phyloP scores from a whole-genome alignment of 2,113 vertebrate species.

The Argyrosomus japonicus region DNA sequence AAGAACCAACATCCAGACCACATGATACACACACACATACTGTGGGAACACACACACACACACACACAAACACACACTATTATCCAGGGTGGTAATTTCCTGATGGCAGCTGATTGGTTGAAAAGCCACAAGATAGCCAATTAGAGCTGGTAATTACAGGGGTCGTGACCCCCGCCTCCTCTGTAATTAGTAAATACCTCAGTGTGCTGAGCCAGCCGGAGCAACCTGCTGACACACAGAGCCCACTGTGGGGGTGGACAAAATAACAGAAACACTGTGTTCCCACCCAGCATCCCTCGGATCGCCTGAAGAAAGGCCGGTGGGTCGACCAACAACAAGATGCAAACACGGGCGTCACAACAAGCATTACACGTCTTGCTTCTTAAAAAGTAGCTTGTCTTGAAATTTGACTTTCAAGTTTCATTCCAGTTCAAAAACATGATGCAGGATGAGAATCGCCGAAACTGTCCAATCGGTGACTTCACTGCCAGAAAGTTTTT shows the following conservation, averaged over 20 bases:
- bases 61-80: slow-evolving; percentile 35
- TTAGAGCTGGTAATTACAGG: slow-evolving; percentile 66
- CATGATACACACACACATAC: no score
- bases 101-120: slow-evolving; percentile 61
- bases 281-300: neutral
- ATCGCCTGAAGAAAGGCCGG: no score
- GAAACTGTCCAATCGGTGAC: no score
- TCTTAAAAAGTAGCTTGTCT: no score
- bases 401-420: no score
- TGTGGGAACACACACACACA: slow-evolving; percentile 10
- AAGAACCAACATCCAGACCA: no score
- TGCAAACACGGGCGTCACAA: no score
- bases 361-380: no score
- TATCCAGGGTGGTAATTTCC: slow-evolving; percentile 56
- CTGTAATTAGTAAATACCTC: slow-evolving; percentile 70
- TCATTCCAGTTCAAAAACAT: no score
- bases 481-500: no score
- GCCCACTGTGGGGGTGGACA: neutral
- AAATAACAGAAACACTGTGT: slow-evolving; percentile 13
- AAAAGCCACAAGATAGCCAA: slow-evolving; percentile 19
- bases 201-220: slow-evolving; percentile 38
- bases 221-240: slow-evolving; percentile 25
- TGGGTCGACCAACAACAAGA: no score
- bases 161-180: slow-evolving; percentile 48
- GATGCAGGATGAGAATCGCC: no score